Base-by-base conservation (phyloP, 2,888 invertebrate genomes). In the Poecilobothrus nobilitatus region DNA sequence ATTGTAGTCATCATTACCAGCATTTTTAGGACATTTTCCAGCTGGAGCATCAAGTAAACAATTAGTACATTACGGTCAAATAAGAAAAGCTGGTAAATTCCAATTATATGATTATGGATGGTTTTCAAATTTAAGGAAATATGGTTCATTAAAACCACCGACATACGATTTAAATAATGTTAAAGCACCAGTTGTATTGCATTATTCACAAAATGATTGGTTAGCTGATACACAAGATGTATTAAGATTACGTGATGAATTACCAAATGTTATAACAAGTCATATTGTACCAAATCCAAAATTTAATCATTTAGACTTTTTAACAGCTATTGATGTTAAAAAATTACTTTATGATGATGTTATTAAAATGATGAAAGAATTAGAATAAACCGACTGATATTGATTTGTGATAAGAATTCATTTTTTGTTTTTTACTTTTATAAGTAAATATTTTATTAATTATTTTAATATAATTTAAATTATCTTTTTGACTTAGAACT, bases 271-370 rank as follows among this genome's bases (percentile, higher is more conserved):
- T 0, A 73, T 79, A 0, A 79, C 78, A 0, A 77, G 75, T 62
- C 78, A 83, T 74, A 76, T 79, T 44, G 78, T 87, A 1, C 74
- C 80, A 1, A 77, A 83, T 64, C 73, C 76, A 2, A 73, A 77
- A 63, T 88, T 86, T 69, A 85, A 84, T 71, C 88, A 89, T 74
- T 74, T 87, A 63, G 88, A 88, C 74, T 88, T 84, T 70, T 71
- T 87, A 63, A 88, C 84, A 79, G 87, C 85, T 0, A 78, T 77
- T 6, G 82, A 84, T 65, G 84, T 83, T 0, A 80, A 81, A 27
- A 74, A 75, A 4, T 72, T 82, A 2, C 72, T 88, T 41, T 87
- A 87, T 73, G 74, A 78, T 1, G 78, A 78, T 71, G 80, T 85
- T 22, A 71, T 83, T 8, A 83, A 81, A 62, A 82, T 85, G 65